Conservation (phyloP, 1,140 invertebrate genomes). For the Condylostylus longicornis region DNA sequence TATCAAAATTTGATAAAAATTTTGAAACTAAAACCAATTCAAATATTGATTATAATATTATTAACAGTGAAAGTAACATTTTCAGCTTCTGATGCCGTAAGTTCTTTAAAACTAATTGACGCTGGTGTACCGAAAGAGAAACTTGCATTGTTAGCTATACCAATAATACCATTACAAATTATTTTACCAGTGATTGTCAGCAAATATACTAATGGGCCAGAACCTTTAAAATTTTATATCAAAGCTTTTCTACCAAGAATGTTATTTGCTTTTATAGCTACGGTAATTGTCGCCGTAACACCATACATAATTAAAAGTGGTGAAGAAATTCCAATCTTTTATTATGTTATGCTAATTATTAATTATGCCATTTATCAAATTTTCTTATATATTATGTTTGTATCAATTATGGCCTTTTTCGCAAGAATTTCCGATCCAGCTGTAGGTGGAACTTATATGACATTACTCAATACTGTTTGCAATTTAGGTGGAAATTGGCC, state of each 20-base stretch:
- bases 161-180: slow-evolving; percentile 88
- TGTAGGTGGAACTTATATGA: slow-evolving; percentile 99
- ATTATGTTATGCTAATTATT: slow-evolving; percentile 62
- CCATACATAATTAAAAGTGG: slow-evolving; percentile 49
- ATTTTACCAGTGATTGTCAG: slow-evolving; percentile 77
- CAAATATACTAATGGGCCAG: slow-evolving; percentile 74
- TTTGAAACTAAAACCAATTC: slow-evolving; percentile 66
- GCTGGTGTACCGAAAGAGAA: slow-evolving; percentile 90
- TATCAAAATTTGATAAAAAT: slow-evolving; percentile 77
- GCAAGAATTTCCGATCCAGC: slow-evolving; percentile 50
- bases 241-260: slow-evolving; percentile 80
- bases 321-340: slow-evolving; percentile 56
- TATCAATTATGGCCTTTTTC: slow-evolving; percentile 52
- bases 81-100: slow-evolving; percentile 88
- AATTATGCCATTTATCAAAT: slow-evolving; percentile 81
- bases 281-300: slow-evolving; percentile 71
- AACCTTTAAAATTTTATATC: slow-evolving; percentile 77
- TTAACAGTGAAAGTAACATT: slow-evolving; percentile 93
- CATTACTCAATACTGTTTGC: slow-evolving; percentile 86
- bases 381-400: slow-evolving; percentile 51
- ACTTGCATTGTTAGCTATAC: slow-evolving; percentile 79
- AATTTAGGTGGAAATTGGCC: slow-evolving; percentile 98
- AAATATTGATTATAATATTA: slow-evolving; percentile 60
- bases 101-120: slow-evolving; percentile 87
- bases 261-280: slow-evolving; percentile 68